Evolutionary conservation across 2,797 vertebrate genomes (phyloP).

Genomic region (Orestias chungarensis): DNA sequence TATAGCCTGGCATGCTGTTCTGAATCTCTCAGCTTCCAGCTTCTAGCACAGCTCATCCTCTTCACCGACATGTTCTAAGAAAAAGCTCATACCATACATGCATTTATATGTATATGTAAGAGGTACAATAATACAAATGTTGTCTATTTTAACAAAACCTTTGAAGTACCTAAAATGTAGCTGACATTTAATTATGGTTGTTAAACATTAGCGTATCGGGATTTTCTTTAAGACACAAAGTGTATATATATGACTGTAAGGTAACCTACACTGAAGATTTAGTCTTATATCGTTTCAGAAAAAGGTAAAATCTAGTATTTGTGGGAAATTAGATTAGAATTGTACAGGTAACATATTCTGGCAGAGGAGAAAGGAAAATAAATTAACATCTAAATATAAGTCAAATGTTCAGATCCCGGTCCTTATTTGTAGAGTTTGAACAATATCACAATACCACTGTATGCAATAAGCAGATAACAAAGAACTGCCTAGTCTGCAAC

Average conservation of each 20-base stretch:
- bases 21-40: conserved; percentile 28
- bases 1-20: conserved; percentile 47
- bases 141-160: not conserved
- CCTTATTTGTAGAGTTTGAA: no score
- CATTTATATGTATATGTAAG: conserved; percentile 11
- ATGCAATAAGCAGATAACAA: no score
- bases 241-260: no score
- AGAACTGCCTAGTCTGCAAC: no score
- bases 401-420: no score
- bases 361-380: not conserved
- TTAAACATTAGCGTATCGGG: not conserved
- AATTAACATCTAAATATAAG: no score
- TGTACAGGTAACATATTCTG: not conserved
- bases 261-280: no score
- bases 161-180: conserved; percentile 20
- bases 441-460: no score
- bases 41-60: conserved; percentile 31
- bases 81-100: conserved; percentile 22
- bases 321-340: not conserved
- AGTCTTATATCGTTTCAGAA: not conserved
- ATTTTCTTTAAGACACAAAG: not conserved
- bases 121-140: conserved; percentile 6
- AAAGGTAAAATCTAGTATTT: not conserved
- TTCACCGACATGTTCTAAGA: conserved; percentile 13
- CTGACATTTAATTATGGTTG: not conserved